Conservation (phyloP, 2,888 invertebrate genomes). For the Adela reaumurella region DNA sequence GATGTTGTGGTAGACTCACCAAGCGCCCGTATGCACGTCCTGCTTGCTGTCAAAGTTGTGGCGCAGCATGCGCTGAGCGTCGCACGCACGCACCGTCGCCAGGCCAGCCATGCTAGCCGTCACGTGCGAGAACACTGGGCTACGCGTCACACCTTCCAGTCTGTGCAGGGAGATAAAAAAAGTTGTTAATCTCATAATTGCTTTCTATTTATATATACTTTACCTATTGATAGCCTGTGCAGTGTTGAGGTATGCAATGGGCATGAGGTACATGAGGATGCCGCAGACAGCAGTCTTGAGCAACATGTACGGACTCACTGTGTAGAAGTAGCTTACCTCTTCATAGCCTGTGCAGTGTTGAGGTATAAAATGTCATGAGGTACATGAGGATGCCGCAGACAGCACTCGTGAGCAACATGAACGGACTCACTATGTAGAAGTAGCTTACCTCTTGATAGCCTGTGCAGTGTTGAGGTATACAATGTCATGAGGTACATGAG, state of each 20-base stretch:
- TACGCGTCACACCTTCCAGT: constrained; percentile 59
- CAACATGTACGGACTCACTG: constrained; percentile 66
- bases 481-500: constrained; percentile 59
- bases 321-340: constrained; percentile 51
- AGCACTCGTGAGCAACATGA: constrained; percentile 61
- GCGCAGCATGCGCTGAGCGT: constrained; percentile 63
- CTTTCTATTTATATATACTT: too few species aligned
- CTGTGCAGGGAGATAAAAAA: too few species aligned
- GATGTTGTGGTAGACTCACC: constrained; percentile 28
- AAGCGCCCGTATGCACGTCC: constrained; percentile 62
- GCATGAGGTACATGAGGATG: constrained; percentile 60
- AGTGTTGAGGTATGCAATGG: constrained; percentile 64
- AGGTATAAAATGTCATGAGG: constrained; percentile 65
- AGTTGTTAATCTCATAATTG: neutral
- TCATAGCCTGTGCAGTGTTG: constrained; percentile 68
- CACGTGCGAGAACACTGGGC: constrained; percentile 82
- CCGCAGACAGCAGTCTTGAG: constrained; percentile 61
- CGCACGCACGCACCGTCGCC: constrained; percentile 70
- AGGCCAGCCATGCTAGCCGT: constrained; percentile 76
- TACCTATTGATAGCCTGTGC: constrained; percentile 69
- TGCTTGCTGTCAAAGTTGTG: constrained; percentile 65
- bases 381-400: constrained; percentile 63
- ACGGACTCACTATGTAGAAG: constrained; percentile 58
- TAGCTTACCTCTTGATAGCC: constrained; percentile 59
- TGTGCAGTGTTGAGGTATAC: constrained; percentile 70